Evolutionary conservation across 1,140 invertebrate species (phyloP), one percentile per base, ranked within the genome.

Genomic region (Pomacea maculata): DNA sequence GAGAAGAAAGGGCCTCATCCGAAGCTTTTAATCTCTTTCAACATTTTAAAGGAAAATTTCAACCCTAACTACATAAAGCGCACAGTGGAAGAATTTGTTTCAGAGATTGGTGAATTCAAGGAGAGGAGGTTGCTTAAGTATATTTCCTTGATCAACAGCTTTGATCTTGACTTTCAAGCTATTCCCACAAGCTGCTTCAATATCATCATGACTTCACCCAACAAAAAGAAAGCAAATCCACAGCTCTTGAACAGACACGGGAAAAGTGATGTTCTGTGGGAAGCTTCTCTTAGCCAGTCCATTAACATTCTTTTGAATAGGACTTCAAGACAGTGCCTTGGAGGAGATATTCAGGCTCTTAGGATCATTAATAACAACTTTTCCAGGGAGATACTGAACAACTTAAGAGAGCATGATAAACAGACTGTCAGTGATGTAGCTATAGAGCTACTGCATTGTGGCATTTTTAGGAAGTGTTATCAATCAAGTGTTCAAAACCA

Each of bases 11-110:
- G 68, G 45, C 71, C 80, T 74, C 81, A 86, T 76, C 86, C 86
- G 21, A 84, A 85, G 71, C 80, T 82, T 76, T 75, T 87, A 29
- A 84, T 87, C 63, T 82, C 84, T 4, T 87, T 87, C 73, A 87
- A 87, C 61, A 87, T 87, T 21, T 75, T 87, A 80, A 87, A 83
- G 55, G 82, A 83, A 81, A 84, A 83, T 65, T 87, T 87, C 71
- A 82, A 85, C 78, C 67, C 72, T 19, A 80, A 84, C 17, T 85
- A 82, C 72, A 83, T 87, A 64, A 74, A 79, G 45, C 80, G 79
- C 75, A 79, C 80, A 17, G 86, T 87, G 19, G 80, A 71, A 45
- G 81, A 78, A 80, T 82, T 87, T 80, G 65, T 84, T 10, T 61
- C 71, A 64, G 76, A 81, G 64, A 82, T 87, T n/a, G 78, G 45